Conservation (phyloP, 1,140 invertebrate species). For the Andricus grossulariae region DNA sequence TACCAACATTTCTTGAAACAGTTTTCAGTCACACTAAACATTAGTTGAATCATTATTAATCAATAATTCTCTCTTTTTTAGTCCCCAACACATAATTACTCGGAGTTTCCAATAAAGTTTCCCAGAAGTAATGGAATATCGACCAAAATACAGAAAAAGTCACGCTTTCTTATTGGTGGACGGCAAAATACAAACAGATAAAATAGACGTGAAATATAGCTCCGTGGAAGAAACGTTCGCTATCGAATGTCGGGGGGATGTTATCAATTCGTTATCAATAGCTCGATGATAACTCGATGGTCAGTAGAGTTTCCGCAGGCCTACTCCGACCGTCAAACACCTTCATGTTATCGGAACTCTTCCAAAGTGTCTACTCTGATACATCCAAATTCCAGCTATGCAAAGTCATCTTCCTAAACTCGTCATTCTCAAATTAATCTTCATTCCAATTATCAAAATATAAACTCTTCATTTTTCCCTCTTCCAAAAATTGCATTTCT, state of each 20-base stretch:
- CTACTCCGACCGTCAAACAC: conserved; percentile 18
- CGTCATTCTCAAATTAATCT: neutral
- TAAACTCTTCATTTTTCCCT: neutral
- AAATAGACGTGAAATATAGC: conserved; percentile 3
- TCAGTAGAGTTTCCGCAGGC: conserved; percentile 43
- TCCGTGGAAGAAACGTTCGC: conserved; percentile 15
- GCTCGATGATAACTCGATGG: conserved; percentile 50
- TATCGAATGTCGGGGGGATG: conserved; percentile 41
- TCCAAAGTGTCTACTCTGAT: neutral
- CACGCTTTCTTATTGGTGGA: neutral
- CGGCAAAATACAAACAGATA: neutral
- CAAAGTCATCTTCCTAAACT: neutral
- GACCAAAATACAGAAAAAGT: too few relatives aligned
- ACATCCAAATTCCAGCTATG: neutral
- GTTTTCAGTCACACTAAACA: too few relatives aligned
- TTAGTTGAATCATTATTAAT: too few relatives aligned
- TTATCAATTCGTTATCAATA: conserved; percentile 54
- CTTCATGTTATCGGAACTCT: conserved; percentile 16
- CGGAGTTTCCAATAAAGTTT: too few relatives aligned
- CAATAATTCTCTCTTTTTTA: too few relatives aligned
- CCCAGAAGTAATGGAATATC: too few relatives aligned
- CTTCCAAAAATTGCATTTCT: too few relatives aligned
- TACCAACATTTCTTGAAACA: too few relatives aligned
- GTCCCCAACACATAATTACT: too few relatives aligned
- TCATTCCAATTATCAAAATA: neutral